These are phyloP conservation scores for Pedetes capensis DNA, from an alignment of 2,113 vertebrate species.

Conservation along the genomic window DNA sequence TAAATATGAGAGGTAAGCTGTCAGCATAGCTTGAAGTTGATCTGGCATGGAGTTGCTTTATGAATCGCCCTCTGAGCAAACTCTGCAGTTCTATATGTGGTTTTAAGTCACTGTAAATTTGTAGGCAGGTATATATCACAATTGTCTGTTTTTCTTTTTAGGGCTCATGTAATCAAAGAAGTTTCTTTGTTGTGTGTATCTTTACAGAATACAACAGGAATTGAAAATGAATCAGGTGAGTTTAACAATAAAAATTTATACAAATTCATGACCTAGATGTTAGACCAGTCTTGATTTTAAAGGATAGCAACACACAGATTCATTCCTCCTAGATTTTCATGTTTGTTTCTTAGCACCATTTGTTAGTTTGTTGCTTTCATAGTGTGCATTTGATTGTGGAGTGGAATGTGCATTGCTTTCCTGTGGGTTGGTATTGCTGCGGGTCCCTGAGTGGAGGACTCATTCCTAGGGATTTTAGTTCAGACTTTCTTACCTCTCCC, in stretches of 20 bases:
- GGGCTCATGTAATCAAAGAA: slow-evolving; percentile 86
- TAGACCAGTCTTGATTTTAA: slow-evolving; percentile 73
- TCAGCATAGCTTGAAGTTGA: background rate
- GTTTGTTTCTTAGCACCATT: slow-evolving; percentile 44
- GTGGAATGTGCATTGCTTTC: background rate
- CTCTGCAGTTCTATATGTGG: slow-evolving; percentile 58
- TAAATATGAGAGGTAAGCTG: background rate
- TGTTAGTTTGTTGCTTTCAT: background rate
- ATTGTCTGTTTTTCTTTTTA: slow-evolving; percentile 86
- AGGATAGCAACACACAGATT: slow-evolving; percentile 54
- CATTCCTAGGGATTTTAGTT: slow-evolving; percentile 24
- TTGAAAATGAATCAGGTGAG: slow-evolving; percentile 90
- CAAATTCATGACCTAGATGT: slow-evolving; percentile 73
- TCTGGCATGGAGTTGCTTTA: slow-evolving; percentile 41
- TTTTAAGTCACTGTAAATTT: slow-evolving; percentile 72
- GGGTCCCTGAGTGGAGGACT: background rate
- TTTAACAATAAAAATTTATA: slow-evolving; percentile 80
- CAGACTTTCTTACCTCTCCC: background rate
- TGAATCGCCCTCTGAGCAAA: slow-evolving; percentile 51
- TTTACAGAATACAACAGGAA: slow-evolving; percentile 84
- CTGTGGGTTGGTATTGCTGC: background rate
- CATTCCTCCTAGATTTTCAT: slow-evolving; percentile 19
- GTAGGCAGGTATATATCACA: slow-evolving; percentile 76
- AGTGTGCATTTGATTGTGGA: fast-evolving
- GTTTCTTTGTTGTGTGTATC: slow-evolving; percentile 84